Evolutionary conservation across 1,140 invertebrate genomes (phyloP).

Genomic region (Drosophila sucinea): DNA sequence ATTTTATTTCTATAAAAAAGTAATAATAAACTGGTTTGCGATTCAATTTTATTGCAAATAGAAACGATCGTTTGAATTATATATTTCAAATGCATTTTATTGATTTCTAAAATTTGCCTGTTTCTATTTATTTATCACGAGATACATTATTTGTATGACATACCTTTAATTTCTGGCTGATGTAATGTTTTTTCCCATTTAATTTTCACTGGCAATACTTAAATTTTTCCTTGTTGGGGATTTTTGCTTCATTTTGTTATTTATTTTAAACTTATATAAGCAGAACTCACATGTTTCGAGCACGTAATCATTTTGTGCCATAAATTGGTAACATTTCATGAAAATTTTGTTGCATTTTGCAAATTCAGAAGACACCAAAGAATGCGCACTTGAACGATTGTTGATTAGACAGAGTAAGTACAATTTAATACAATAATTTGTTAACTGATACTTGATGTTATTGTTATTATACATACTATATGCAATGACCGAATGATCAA

Average conservation of each 20-base stretch:
- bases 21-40: no score
- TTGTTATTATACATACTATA: background rate
- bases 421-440: background rate
- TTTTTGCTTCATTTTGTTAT: constrained; percentile 31
- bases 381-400: background rate
- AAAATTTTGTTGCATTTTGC: constrained; percentile 6
- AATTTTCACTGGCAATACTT: constrained; percentile 30
- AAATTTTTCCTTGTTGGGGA: background rate
- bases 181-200: constrained; percentile 16
- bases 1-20: no score
- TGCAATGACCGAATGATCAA: background rate
- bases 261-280: constrained; percentile 25
- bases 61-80: no score
- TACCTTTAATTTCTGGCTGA: constrained; percentile 18
- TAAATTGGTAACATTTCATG: constrained; percentile 19
- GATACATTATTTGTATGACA: background rate
- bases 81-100: no score
- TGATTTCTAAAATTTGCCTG: no score
- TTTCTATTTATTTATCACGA: background rate
- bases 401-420: background rate
- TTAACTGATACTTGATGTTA: background rate
- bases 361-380: background rate
- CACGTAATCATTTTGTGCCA: constrained; percentile 40
- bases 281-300: constrained; percentile 53
- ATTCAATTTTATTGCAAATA: no score